Conservation (phyloP, 2,888 invertebrate genomes). For the Parnassius mnemosyne region DNA sequence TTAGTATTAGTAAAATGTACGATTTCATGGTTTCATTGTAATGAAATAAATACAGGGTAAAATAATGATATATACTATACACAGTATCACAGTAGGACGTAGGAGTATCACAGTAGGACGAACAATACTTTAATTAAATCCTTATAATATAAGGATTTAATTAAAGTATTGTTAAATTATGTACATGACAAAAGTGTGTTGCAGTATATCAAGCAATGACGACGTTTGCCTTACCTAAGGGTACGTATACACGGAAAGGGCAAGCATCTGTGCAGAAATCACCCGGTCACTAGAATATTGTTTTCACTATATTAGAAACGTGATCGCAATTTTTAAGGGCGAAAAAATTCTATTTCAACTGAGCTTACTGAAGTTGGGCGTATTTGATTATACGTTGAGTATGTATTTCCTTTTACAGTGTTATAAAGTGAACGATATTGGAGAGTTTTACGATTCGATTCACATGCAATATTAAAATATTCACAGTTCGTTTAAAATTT, state of each 20-base stretch:
- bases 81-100: too few species aligned
- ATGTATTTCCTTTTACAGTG: constrained; percentile 68
- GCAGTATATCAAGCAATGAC: constrained; percentile 45
- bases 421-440: constrained; percentile 72
- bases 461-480: constrained; percentile 70
- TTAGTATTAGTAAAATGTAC: too few species aligned
- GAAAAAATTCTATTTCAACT: constrained; percentile 77
- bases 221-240: constrained; percentile 57
- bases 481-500: constrained; percentile 58
- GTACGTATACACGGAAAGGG: constrained; percentile 67
- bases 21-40: too few species aligned
- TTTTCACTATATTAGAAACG: constrained; percentile 82
- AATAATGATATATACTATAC: too few species aligned
- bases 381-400: constrained; percentile 73
- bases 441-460: constrained; percentile 64
- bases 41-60: too few species aligned
- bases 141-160: too few species aligned
- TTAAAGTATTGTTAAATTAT: too few species aligned
- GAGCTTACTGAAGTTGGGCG: constrained; percentile 61
- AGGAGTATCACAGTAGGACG: too few species aligned
- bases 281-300: constrained; percentile 82
- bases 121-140: too few species aligned
- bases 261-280: constrained; percentile 76
- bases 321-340: constrained; percentile 80
- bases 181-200: neutral